Evolutionary conservation across 2,888 invertebrate genomes (phyloP), one percentile per base, ranked within the genome.

Genomic region (Tricholauxania praeusta): DNA sequence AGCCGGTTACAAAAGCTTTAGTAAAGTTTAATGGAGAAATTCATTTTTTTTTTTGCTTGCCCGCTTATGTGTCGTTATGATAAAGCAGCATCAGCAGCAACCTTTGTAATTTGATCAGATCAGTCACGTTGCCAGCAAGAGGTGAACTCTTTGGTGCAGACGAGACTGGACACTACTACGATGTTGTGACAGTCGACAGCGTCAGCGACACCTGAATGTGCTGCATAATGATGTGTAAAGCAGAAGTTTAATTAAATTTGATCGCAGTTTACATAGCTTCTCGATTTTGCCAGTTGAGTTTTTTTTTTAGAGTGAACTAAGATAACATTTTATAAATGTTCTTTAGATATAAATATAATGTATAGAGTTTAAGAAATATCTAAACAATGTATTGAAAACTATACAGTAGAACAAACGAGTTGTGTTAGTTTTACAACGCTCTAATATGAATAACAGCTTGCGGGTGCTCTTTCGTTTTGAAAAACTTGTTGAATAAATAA

Each of bases 51-150:
- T 39, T 39, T 28, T 28, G 28, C 3, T 28, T 4, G 28, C 28
- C 28, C 28, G 28, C 28, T 28, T 28, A 28, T 28, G 28, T 28
- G 28, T 28, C 3, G 28, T 28, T 28, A 59, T 59, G 22, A 22
- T 59, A 28, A 59, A 59, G 8, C 15, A 53, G 52, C 22, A 39
- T 10, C 65, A 53, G 52, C 52, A 53, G 22, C 64, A 64, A 19
- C 48, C 53, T 66, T 66, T 59, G 70, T 47, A 70, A 70, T 47
- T 63, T 63, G 70, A 70, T 70, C 63, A 39, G 63, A 70, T 62
- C 63, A 48, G 68, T 69, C 69, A 62, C 62, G 69, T 60, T 60
- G 62, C 49, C 22, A 47, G 49, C 62, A 7, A 17, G 19, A 39
- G 32, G 39, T 39, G 39, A 39, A 39, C 39, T 39, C 39, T 39